These are phyloP conservation scores for Aurelia sp. DNA, from an alignment of 30 jellyfish, hydroid and myxozoan genomes.

Conservation along the genomic window DNA sequence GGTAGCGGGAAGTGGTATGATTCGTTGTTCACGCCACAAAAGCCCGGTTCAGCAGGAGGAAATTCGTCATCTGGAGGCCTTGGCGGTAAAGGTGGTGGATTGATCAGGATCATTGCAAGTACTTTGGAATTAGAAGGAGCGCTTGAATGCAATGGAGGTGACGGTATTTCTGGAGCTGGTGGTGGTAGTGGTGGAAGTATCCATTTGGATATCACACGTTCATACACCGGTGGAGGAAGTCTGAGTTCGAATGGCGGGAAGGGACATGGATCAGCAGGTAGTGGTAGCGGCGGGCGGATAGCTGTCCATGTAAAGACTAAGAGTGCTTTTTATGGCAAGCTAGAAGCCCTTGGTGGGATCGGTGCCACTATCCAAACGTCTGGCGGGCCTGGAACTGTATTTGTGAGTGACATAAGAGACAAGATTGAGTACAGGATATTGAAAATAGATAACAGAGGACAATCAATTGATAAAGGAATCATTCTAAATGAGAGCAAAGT, in stretches of 20 bases:
- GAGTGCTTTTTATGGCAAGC: slow-evolving; percentile 37
- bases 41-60: slow-evolving; percentile 66
- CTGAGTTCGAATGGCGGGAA: slow-evolving; percentile 58
- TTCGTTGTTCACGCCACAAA: slow-evolving; percentile 25
- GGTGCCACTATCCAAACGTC: slow-evolving; percentile 2
- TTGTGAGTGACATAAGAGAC: slow-evolving; percentile 53
- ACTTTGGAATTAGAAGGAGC: slow-evolving; percentile 41
- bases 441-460: slow-evolving; percentile 29
- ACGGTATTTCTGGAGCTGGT: slow-evolving; percentile 38
- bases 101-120: slow-evolving; percentile 23
- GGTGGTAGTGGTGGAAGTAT: slow-evolving; percentile 79
- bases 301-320: slow-evolving; percentile 44
- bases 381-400: slow-evolving; percentile 73
- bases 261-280: slow-evolving; percentile 65
- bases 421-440: slow-evolving; percentile 31
- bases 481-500: slow-evolving; percentile 47
- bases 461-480: slow-evolving; percentile 14
- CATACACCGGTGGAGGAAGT: slow-evolving; percentile 56
- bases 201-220: slow-evolving; percentile 16
- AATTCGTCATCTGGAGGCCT: slow-evolving; percentile 20
- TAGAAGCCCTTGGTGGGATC: slow-evolving; percentile 47
- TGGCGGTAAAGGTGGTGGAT: slow-evolving; percentile 75
- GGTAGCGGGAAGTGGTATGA: slow-evolving; percentile 50
- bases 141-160: slow-evolving; percentile 55
- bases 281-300: slow-evolving; percentile 70